Evolutionary conservation across 2,797 vertebrate species (phyloP).

Genomic region (Hypotaenidia okinawae): DNA sequence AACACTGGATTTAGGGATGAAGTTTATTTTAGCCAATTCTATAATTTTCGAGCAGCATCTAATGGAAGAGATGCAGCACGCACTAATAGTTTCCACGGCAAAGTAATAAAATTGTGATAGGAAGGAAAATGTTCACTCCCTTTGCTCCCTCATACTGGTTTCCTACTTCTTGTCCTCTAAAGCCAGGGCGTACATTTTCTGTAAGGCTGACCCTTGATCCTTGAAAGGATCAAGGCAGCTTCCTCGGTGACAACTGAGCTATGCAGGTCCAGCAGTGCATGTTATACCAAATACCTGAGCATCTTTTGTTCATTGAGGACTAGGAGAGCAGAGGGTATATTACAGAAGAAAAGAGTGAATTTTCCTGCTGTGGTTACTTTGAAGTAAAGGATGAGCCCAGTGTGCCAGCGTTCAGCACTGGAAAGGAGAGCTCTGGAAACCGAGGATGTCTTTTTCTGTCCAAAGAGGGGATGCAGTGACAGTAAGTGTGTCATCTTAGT

Average conservation of each 20-base stretch:
- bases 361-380: background rate
- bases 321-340: background rate
- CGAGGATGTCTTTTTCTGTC: background rate
- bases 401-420: background rate
- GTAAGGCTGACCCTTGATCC: background rate
- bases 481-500: background rate
- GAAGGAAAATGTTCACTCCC: background rate
- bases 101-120: background rate
- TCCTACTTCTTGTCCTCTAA: background rate
- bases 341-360: background rate
- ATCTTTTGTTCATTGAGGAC: background rate
- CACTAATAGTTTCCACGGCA: background rate
- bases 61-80: background rate
- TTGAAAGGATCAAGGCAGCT: background rate
- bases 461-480: background rate
- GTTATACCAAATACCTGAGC: background rate
- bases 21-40: background rate
- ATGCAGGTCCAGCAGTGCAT: background rate
- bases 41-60: background rate
- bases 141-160: background rate
- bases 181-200: background rate
- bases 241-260: background rate
- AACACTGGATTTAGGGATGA: background rate
- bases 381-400: background rate
- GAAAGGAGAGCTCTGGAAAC: background rate